These are phyloP conservation scores for Anaspis maculata DNA, from an alignment of 2,888 invertebrate genomes.

Conservation along the genomic window DNA sequence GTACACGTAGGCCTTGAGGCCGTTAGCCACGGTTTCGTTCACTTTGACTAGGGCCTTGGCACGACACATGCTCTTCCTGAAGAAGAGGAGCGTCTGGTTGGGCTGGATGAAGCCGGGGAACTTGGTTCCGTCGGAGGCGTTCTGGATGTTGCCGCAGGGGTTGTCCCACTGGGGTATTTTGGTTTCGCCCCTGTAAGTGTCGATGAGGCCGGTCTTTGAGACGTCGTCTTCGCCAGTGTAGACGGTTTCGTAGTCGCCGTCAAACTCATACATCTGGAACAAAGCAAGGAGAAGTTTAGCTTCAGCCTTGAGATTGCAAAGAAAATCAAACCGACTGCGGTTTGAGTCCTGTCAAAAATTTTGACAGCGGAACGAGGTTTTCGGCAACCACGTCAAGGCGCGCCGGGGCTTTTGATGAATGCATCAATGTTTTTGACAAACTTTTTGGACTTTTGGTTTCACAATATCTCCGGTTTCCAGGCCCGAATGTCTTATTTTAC, in stretches of 20 bases:
- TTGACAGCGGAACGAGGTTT: no score
- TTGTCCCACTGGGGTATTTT: conserved; percentile 71
- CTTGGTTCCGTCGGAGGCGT: conserved; percentile 79
- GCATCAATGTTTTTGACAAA: no score
- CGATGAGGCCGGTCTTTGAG: conserved; percentile 58
- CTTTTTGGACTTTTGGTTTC: no score
- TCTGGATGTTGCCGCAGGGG: conserved; percentile 67
- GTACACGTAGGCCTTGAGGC: conserved; percentile 63
- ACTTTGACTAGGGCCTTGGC: conserved; percentile 63
- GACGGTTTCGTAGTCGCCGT: conserved; percentile 69
- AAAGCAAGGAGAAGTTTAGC: no score
- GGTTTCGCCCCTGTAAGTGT: conserved; percentile 65
- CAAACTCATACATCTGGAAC: conserved; percentile 76
- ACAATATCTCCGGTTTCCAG: no score
- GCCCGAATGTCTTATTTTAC: no score
- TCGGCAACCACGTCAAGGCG: no score
- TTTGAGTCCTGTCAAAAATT: no score
- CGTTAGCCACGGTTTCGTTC: conserved; percentile 51
- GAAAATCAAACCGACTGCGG: no score
- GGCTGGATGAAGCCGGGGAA: conserved; percentile 62
- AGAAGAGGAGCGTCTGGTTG: conserved; percentile 67
- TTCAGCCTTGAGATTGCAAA: no score
- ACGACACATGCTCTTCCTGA: conserved; percentile 77
- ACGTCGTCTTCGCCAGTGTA: conserved; percentile 62
- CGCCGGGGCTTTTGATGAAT: no score